phyloP scores from a whole-genome alignment of 2,113 vertebrate species.

The Burhinus bistriatus region DNA sequence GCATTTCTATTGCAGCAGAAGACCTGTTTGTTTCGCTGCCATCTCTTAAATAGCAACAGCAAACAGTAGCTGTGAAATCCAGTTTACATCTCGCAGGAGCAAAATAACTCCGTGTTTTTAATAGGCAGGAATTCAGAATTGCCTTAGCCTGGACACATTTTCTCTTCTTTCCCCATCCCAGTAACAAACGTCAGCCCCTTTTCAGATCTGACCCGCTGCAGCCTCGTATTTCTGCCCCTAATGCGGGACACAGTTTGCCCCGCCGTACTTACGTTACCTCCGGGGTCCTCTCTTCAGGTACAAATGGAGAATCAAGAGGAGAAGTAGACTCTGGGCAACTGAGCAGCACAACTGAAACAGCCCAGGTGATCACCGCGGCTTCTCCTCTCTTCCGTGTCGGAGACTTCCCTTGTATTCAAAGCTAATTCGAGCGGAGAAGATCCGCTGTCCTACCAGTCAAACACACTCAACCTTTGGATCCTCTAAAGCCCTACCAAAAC shows the following conservation, averaged over 20 bases:
- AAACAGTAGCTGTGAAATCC: constrained; percentile 18
- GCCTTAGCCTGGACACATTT: not conserved
- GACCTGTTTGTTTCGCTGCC: not conserved
- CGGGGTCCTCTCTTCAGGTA: constrained; percentile 33
- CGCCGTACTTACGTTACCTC: constrained; percentile 51
- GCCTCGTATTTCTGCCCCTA: not conserved
- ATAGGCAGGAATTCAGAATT: not conserved
- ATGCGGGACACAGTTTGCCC: not conserved
- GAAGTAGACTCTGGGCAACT: not conserved
- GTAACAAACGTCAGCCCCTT: not conserved
- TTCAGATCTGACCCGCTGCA: not conserved
- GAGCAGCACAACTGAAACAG: not conserved
- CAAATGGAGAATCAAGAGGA: not conserved
- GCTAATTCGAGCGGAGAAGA: not conserved
- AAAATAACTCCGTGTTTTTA: not conserved
- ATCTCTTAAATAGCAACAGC: not conserved
- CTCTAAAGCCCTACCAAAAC: constrained; percentile 4
- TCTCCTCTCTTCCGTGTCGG: constrained; percentile 46
- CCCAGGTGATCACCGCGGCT: not conserved
- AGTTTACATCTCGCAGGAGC: not conserved
- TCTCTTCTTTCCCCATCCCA: not conserved
- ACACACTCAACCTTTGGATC: not conserved
- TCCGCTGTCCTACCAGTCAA: not conserved
- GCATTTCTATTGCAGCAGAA: not conserved
- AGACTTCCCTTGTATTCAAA: not conserved